phyloP scores from a whole-genome alignment of 2,888 invertebrate species.

The Ophion costatus region DNA sequence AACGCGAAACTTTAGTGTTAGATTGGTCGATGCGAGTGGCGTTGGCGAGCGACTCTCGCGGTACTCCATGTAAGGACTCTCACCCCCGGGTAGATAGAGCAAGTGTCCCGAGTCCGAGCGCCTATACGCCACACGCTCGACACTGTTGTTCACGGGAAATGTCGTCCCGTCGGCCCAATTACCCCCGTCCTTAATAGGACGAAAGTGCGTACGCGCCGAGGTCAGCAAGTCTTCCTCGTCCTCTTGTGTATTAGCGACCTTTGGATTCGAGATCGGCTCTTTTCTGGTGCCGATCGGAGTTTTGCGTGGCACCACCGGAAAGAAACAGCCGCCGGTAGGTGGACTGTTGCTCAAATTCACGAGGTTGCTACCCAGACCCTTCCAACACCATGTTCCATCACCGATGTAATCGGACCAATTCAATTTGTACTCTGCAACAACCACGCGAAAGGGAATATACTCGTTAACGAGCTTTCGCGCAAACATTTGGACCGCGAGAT shows the following conservation, averaged over 20 bases:
- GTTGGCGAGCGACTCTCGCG: slow-evolving; percentile 77
- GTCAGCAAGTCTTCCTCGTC: slow-evolving; percentile 89
- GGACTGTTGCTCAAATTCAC: slow-evolving; percentile 87
- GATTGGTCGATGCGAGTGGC: slow-evolving; percentile 65
- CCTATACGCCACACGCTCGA: slow-evolving; percentile 88
- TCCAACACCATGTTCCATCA: slow-evolving; percentile 82
- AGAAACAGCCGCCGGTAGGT: slow-evolving; percentile 86
- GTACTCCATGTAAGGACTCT: slow-evolving; percentile 84
- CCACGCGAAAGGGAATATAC: not conserved
- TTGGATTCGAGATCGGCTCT: slow-evolving; percentile 70
- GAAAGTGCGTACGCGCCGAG: slow-evolving; percentile 92
- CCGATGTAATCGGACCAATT: slow-evolving; percentile 82
- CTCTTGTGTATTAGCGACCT: slow-evolving; percentile 76
- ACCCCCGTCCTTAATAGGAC: slow-evolving; percentile 89
- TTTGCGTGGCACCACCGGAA: slow-evolving; percentile 85
- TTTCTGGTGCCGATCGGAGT: slow-evolving; percentile 70
- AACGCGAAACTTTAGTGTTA: slow-evolving; percentile 88
- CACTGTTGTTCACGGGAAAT: slow-evolving; percentile 87
- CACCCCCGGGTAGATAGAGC: slow-evolving; percentile 80
- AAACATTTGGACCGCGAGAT: not conserved
- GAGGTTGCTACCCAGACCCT: slow-evolving; percentile 83
- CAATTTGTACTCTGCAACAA: slow-evolving; percentile 74
- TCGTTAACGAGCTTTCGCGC: not conserved
- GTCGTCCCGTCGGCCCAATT: slow-evolving; percentile 89
- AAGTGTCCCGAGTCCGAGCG: slow-evolving; percentile 85